A percentile compares a stretch with the other conserved stretches of the same genome.
Conservation (phyloP, 92 coral and sea anemone genomes). For the Palythoa grandiflora region DNA sequence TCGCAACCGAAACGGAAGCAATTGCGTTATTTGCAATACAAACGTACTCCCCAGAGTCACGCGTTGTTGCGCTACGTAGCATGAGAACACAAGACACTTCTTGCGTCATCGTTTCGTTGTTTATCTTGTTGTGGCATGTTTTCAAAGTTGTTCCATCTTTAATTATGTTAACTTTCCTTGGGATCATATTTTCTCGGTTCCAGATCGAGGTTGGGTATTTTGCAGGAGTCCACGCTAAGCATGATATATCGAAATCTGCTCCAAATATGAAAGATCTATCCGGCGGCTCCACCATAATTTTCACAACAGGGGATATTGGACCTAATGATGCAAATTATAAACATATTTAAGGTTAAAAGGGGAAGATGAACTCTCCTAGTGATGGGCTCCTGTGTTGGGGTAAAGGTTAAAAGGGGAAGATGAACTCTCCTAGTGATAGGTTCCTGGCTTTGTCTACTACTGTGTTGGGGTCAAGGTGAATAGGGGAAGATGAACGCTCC, state of each 20-base stretch:
- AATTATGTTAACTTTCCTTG: not conserved
- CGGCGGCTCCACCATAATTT: not conserved
- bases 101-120: not conserved
- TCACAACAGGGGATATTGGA: conserved; percentile 25
- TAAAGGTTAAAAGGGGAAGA: no score
- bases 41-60: conserved; percentile 45
- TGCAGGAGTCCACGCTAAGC: not conserved
- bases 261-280: conserved; percentile 15
- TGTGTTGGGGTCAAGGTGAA: no score
- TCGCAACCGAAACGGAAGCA: not conserved
- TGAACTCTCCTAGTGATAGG: no score
- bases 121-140: not conserved
- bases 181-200: conserved; percentile 10
- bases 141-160: not conserved
- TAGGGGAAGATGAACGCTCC: no score
- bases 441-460: no score
- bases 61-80: conserved; percentile 23
- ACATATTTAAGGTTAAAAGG: not conserved
- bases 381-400: no score
- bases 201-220: conserved; percentile 36
- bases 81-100: conserved; percentile 4
- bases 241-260: conserved; percentile 32
- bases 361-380: no score
- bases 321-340: not conserved
- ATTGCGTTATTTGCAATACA: conserved; percentile 23